Base-by-base conservation (phyloP, 2,888 invertebrate genomes). In the Apoda limacodes region DNA sequence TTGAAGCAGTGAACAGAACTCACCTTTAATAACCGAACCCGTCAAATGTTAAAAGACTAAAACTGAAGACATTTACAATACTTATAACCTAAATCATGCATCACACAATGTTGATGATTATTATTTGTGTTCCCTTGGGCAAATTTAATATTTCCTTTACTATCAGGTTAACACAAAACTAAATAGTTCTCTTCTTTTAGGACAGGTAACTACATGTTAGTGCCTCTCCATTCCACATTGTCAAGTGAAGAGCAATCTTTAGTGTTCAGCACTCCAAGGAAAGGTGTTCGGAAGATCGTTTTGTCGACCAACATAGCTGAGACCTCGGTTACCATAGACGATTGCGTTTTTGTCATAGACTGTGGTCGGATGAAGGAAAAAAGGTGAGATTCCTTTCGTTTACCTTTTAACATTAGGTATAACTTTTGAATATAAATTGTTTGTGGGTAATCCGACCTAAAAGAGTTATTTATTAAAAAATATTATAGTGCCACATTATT, bases 311-410 rank as follows among this genome's bases (percentile, higher is more conserved):
- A 98, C 57, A 92, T 98, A 38, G 96, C 97, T 0, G 97, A 98
- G 76, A 97, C 96, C 0, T 95, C 95, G 0, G 88, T 98, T 5
- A 98, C 98, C 4, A 95, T 98, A 39, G 93, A 96, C 53, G 96
- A 98, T 70, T 95, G 97, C 46, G 93, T 95, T 1, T 97, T 91
- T 59, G 97, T 98, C 1, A 84, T 98, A 23, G 96, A 98, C 61
- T 88, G 88, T 30, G 97, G 97, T 0, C 85, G 92, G 64, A 95
- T 95, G 88, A 95, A 95, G 68, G 94, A 95, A 66, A 95, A 92
- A 55, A 82, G 83, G 82, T 82, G n/a, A n/a, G n/a, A n/a, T n/a
- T n/a, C n/a, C n/a, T n/a, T n/a, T n/a, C n/a, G n/a, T n/a, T n/a
- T n/a, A n/a, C n/a, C n/a, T n/a, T n/a, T n/a, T n/a, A n/a, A n/a